Percentiles rank a stretch among this genome's conserved stretches.
These are phyloP conservation scores for Thyatira batis DNA, from an alignment of 2,888 invertebrate genomes.

Conservation along the genomic window DNA sequence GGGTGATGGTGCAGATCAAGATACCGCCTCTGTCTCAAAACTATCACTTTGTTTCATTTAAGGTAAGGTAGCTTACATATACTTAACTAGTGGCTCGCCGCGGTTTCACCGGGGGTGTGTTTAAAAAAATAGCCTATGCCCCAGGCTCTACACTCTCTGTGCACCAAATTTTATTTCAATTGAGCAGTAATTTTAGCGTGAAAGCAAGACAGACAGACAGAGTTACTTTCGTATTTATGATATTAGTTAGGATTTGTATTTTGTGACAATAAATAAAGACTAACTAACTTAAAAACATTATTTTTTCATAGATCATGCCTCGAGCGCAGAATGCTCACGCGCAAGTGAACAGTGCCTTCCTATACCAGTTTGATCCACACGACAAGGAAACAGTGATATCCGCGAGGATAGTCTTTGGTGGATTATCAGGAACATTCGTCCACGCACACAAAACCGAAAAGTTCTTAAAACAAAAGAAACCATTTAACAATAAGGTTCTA, in stretches of 20 bases:
- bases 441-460: constrained; percentile 80
- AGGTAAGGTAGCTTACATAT: too few relatives aligned
- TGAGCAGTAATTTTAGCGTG: too few relatives aligned
- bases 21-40: constrained; percentile 76
- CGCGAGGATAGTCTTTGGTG: constrained; percentile 81
- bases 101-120: too few relatives aligned
- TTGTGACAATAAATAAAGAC: too few relatives aligned
- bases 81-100: too few relatives aligned
- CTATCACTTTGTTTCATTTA: constrained; percentile 82
- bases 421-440: constrained; percentile 66
- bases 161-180: too few relatives aligned
- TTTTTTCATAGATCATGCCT: constrained; percentile 85
- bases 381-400: constrained; percentile 37
- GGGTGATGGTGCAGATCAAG: constrained; percentile 78
- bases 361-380: constrained; percentile 57
- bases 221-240: too few relatives aligned
- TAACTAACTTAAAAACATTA: constrained; percentile 19
- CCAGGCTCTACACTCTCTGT: too few relatives aligned
- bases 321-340: constrained; percentile 88
- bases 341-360: constrained; percentile 87
- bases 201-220: too few relatives aligned
- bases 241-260: too few relatives aligned
- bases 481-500: constrained; percentile 64
- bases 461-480: constrained; percentile 62
- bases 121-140: too few relatives aligned